Evolutionary conservation across 2,888 invertebrate genomes (phyloP).

Genomic region (Leucophenga maculata): DNA sequence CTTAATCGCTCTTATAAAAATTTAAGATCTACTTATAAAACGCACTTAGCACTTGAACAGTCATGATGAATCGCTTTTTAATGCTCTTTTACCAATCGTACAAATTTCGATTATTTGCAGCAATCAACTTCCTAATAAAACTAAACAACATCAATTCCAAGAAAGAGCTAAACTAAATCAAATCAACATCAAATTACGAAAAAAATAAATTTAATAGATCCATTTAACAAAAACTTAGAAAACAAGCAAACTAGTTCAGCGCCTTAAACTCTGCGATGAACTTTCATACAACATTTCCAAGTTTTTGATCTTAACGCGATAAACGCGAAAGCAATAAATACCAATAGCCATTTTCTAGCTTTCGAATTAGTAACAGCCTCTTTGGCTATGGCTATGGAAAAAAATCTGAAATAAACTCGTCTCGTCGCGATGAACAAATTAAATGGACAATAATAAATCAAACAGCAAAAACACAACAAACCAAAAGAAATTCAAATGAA

Average conservation of each 20-base stretch:
- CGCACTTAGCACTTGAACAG: neutral
- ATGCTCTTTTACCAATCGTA: neutral
- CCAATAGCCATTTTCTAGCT: slow-evolving; percentile 7
- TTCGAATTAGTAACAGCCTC: slow-evolving; percentile 42
- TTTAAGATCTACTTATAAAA: neutral
- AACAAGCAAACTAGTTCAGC: slow-evolving; percentile 6
- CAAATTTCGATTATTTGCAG: neutral
- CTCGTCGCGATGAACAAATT: slow-evolving; percentile 62
- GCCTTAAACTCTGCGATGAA: slow-evolving; percentile 6
- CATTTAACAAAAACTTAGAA: slow-evolving; percentile 3
- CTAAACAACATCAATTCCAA: neutral
- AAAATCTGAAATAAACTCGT: slow-evolving; percentile 36
- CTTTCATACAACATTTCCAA: slow-evolving; percentile 15
- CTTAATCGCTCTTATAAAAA: slow-evolving; percentile 13
- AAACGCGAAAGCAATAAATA: slow-evolving; percentile 12
- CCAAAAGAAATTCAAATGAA: slow-evolving; percentile 59
- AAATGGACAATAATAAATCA: slow-evolving; percentile 62
- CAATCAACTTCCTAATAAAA: too few relatives aligned
- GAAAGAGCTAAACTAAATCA: neutral
- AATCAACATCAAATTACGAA: slow-evolving; percentile 9
- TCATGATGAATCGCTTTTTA: neutral
- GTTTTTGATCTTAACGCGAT: neutral
- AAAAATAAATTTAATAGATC: neutral
- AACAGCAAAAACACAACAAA: slow-evolving; percentile 21
- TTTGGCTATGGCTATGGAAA: neutral